Evolutionary conservation across 53 echinoderm and acorn worm species (phyloP).

Genomic region (Pentamera pediparva): DNA sequence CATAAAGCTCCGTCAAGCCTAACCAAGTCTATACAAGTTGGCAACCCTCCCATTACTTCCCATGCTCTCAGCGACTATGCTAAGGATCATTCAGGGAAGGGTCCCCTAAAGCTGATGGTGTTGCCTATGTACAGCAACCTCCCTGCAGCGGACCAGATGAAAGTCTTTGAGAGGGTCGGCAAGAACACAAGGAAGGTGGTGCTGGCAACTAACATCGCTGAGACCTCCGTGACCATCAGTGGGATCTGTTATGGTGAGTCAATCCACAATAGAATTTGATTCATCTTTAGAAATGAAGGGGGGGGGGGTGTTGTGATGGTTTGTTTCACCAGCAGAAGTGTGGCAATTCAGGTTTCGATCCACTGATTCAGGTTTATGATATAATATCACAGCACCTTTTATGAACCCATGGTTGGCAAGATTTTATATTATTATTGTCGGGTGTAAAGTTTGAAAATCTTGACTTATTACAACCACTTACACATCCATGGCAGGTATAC

Average conservation of each 20-base stretch:
- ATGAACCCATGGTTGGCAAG: no score
- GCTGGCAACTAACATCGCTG: slow-evolving; percentile 95
- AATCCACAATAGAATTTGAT: no score
- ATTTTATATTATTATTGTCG: no score
- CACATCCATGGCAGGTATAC: no score
- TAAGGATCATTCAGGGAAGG: slow-evolving; percentile 32
- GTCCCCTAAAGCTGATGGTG: slow-evolving; percentile 83
- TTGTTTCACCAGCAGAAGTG: no score
- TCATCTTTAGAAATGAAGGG: no score
- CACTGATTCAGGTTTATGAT: no score
- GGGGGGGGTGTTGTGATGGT: no score
- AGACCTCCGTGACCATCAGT: slow-evolving; percentile 93
- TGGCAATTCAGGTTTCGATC: no score
- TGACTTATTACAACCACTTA: no score
- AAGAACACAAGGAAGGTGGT: slow-evolving; percentile 96
- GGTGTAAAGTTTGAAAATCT: no score
- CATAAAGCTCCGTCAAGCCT: not conserved
- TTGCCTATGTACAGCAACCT: slow-evolving; percentile 93
- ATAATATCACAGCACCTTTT: no score
- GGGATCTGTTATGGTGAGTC: slow-evolving; percentile 90
- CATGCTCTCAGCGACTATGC: slow-evolving; percentile 61
- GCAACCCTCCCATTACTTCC: not conserved
- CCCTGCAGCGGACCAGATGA: slow-evolving; percentile 87
- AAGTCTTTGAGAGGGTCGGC: slow-evolving; percentile 77
- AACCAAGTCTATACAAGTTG: not conserved